Base-by-base conservation (phyloP, 2,113 vertebrate species). In the Nycticorax nycticorax region DNA sequence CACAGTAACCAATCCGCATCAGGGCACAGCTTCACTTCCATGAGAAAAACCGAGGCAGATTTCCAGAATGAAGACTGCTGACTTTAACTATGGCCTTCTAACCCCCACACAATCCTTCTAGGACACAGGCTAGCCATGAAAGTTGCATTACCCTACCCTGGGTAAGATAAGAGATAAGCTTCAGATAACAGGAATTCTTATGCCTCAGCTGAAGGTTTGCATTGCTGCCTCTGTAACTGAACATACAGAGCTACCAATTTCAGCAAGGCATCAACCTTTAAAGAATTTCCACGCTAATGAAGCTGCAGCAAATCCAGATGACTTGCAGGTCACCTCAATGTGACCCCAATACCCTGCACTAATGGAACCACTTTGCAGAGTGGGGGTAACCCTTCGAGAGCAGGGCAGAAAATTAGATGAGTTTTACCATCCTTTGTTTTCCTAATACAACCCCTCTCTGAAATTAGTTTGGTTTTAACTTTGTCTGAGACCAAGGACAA, bases 381-480 rank as follows among this genome's bases (percentile, higher is more conserved):
- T 16, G 6, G 37, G 19, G 96, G 22, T 5, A 69, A 71, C 30
- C 50, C 45, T 84, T 75, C 56, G 71, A 68, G 37, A 72, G 26
- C 1, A 50, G 14, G 20, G 48, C 0, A 75, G 69, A 81, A 96
- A 68, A 92, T 62, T 56, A 92, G 24, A 88, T 62, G 60, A 83
- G 53, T 14, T 96, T 56, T 71, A 80, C 37, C 27, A 78, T 37
- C n/a, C 57, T 84, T 78, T 91, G 57, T 68, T 93, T 85, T 35
- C 53, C 50, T 48, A 73, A 60, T 37, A 82, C 43, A 87, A 59
- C 19, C 27, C 55, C n/a, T 89, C 62, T 81, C 79, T n/a, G 76
- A 87, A 94, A 94, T 95, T 53, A 87, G 56, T 71, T 67, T 55
- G 55, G 43, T 55, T 91, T 95, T 80, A 80, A 59, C 85, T 86